A percentile compares a stretch with the other conserved stretches of the same genome.
phyloP scores from a whole-genome alignment of 1,140 invertebrate species.

The Heliothis subflexa region DNA sequence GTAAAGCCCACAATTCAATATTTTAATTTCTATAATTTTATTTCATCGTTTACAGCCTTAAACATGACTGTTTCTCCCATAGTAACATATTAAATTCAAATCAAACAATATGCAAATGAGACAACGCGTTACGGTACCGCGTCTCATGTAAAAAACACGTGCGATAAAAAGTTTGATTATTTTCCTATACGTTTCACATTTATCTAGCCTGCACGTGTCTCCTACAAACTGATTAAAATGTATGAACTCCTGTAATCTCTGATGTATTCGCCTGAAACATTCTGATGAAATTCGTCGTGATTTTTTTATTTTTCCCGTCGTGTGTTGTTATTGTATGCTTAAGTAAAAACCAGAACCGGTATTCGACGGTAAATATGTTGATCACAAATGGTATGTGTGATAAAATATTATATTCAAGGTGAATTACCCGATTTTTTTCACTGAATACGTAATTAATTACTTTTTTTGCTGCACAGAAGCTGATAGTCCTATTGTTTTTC shows the following conservation, averaged over 20 bases:
- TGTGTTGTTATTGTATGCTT: not conserved
- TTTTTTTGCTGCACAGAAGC: not conserved
- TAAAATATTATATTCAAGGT: slow-evolving; percentile 7
- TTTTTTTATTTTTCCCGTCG: not conserved
- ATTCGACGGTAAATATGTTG: slow-evolving; percentile 8
- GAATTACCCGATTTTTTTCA: not conserved
- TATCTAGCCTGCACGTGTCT: slow-evolving; percentile 33
- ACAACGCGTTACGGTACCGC: slow-evolving; percentile 15
- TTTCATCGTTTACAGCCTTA: not conserved
- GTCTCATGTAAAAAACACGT: slow-evolving; percentile 24
- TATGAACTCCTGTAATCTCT: slow-evolving; percentile 33
- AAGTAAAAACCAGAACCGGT: not conserved
- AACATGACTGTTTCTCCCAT: not conserved
- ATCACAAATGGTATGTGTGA: slow-evolving; percentile 4
- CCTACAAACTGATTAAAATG: slow-evolving; percentile 31
- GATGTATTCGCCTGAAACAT: slow-evolving; percentile 18
- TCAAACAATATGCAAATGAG: slow-evolving; percentile 37
- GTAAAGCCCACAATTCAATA: too few relatives aligned
- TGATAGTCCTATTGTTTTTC: not conserved
- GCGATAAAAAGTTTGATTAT: slow-evolving; percentile 49
- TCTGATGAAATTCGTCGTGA: not conserved
- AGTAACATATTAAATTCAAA: slow-evolving; percentile 23
- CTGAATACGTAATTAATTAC: not conserved
- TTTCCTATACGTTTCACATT: slow-evolving; percentile 33
- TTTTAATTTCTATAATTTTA: too few relatives aligned